phyloP scores from a whole-genome alignment of 2,888 invertebrate genomes.

The Dasysyrphus albostriatus region DNA sequence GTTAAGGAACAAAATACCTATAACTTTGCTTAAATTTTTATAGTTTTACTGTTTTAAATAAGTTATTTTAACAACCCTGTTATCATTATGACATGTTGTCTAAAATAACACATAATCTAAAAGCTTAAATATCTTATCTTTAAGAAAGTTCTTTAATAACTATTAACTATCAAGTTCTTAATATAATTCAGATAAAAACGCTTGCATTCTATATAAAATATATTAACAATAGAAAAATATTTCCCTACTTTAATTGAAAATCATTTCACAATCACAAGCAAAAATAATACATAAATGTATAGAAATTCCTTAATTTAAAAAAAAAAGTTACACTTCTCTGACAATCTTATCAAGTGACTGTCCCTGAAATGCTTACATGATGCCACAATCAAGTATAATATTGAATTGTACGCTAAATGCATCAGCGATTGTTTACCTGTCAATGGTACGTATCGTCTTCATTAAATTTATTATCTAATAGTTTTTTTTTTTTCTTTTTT shows the following conservation, averaged over 20 bases:
- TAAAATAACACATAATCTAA: background rate
- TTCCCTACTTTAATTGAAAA: background rate
- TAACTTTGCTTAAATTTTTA: no score
- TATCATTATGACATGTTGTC: background rate
- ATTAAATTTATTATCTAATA: constrained; percentile 55
- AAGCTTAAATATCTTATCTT: background rate
- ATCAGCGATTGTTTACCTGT: constrained; percentile 49
- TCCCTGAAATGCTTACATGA: constrained; percentile 61
- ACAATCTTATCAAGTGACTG: constrained; percentile 58
- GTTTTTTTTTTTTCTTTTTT: constrained; percentile 18
- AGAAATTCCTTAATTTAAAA: constrained; percentile 6
- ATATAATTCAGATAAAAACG: background rate
- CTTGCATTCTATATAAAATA: background rate
- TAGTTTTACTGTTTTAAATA: no score
- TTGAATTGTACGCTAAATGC: constrained; percentile 62
- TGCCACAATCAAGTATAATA: constrained; percentile 12
- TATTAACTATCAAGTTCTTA: background rate
- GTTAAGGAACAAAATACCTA: no score
- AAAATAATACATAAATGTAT: background rate
- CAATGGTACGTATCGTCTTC: constrained; percentile 51
- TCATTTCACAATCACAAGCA: constrained; percentile 14
- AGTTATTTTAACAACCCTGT: no score
- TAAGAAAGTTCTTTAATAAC: background rate
- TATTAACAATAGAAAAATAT: background rate
- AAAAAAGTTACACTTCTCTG: constrained; percentile 36